phyloP scores from a whole-genome alignment of 2,797 vertebrate genomes.

The Hemitrygon akajei region DNA sequence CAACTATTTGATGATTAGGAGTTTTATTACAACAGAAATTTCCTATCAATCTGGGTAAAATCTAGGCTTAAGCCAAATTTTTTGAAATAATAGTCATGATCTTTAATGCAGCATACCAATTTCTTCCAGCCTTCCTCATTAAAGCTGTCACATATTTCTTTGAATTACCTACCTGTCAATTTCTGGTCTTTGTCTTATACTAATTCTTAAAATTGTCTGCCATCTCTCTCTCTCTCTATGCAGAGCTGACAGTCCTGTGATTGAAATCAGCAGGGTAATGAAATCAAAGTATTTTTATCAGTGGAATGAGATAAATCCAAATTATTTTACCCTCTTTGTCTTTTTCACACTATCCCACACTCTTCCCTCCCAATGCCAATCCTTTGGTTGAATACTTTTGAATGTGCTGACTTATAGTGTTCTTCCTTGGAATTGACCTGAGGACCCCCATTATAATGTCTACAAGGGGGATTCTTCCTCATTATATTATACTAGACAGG shows the following conservation, averaged over 20 bases:
- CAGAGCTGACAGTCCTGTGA: not conserved
- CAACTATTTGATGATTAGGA: not conserved
- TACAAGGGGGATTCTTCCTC: not conserved
- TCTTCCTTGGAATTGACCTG: too few relatives aligned
- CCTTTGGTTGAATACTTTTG: not conserved
- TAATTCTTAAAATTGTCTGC: not conserved
- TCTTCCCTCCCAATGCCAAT: too few relatives aligned
- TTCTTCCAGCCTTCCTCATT: not conserved
- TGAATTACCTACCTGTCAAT: slow-evolving; percentile 21
- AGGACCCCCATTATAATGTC: not conserved
- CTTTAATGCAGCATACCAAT: not conserved
- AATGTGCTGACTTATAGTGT: not conserved
- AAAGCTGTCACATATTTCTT: not conserved
- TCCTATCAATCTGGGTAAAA: not conserved
- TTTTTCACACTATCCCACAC: too few relatives aligned
- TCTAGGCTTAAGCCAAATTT: not conserved
- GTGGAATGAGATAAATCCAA: not conserved
- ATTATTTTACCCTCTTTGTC: not conserved
- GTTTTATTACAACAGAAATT: not conserved
- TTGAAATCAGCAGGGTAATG: slow-evolving; percentile 11
- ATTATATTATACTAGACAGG: too few relatives aligned
- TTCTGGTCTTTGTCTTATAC: not conserved
- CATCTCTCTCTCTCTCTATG: not conserved
- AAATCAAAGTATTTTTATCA: not conserved
- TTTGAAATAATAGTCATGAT: not conserved